Evolutionary conservation across 2,888 invertebrate genomes (phyloP).

Genomic region (Coelopa pilipes): DNA sequence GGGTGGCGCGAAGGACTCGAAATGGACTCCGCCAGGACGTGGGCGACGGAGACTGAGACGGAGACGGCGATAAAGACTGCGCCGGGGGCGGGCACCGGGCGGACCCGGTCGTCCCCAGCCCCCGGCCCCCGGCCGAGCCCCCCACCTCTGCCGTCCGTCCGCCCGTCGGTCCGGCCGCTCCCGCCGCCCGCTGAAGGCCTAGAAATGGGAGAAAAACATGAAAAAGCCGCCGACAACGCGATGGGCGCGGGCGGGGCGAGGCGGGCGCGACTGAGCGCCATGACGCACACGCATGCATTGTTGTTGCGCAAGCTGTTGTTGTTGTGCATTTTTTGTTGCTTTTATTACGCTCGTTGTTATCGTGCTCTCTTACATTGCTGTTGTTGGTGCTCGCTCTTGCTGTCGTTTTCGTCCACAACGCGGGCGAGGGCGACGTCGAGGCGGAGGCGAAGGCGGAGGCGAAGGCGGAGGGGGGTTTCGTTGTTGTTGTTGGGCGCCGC

Average conservation of each 20-base stretch:
- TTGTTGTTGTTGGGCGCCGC: conserved; percentile 14
- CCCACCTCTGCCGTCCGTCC: too few species aligned
- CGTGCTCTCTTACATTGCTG: neutral
- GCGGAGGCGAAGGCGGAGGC: neutral
- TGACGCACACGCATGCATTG: neutral
- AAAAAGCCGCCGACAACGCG: neutral
- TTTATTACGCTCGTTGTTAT: neutral
- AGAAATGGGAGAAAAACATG: conserved; percentile 19
- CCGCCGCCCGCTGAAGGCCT: conserved; percentile 13
- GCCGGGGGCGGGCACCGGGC: too few species aligned
- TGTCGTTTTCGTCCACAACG: neutral
- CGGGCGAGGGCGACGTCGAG: neutral
- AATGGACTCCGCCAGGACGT: neutral
- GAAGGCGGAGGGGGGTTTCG: neutral
- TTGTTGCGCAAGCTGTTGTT: too few species aligned
- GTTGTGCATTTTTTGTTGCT: too few species aligned
- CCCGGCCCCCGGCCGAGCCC: neutral
- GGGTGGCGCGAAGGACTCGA: too few species aligned
- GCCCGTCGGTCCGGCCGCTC: too few species aligned
- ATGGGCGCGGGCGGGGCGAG: neutral
- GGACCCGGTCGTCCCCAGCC: too few species aligned
- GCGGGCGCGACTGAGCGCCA: neutral
- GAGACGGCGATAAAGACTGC: too few species aligned
- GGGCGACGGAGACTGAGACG: too few species aligned
- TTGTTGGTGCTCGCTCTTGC: neutral